Evolutionary conservation across 2,113 vertebrate genomes (phyloP).

Genomic region (Carollia perspicillata): DNA sequence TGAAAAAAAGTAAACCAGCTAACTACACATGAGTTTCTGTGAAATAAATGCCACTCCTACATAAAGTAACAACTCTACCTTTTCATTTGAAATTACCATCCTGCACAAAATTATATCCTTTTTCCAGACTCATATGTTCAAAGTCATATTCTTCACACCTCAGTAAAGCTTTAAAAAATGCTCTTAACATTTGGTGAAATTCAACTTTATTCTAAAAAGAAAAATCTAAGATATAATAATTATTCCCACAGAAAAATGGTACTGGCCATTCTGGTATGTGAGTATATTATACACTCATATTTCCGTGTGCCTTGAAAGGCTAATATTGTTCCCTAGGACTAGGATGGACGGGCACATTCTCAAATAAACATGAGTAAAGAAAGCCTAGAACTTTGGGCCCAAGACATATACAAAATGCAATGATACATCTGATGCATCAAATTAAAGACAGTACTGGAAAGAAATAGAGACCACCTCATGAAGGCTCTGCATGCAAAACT

Average conservation of each 20-base stretch:
- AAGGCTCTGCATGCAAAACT: no score
- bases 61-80: background rate
- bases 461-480: fast-evolving
- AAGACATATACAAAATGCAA: background rate
- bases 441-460: background rate
- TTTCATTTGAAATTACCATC: background rate
- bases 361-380: background rate
- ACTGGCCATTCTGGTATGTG: background rate
- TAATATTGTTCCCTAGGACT: background rate
- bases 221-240: background rate
- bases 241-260: background rate
- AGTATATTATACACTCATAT: background rate
- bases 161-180: constrained; percentile 18
- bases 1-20: background rate
- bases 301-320: background rate
- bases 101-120: constrained; percentile 29
- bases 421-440: no score
- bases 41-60: background rate
- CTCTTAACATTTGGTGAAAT: background rate
- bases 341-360: background rate
- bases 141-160: background rate
- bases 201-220: constrained; percentile 1
- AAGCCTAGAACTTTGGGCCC: background rate
- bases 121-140: background rate
- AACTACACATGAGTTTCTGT: background rate